Conservation (phyloP, 2,797 vertebrate genomes). For the Menidia menidia region DNA sequence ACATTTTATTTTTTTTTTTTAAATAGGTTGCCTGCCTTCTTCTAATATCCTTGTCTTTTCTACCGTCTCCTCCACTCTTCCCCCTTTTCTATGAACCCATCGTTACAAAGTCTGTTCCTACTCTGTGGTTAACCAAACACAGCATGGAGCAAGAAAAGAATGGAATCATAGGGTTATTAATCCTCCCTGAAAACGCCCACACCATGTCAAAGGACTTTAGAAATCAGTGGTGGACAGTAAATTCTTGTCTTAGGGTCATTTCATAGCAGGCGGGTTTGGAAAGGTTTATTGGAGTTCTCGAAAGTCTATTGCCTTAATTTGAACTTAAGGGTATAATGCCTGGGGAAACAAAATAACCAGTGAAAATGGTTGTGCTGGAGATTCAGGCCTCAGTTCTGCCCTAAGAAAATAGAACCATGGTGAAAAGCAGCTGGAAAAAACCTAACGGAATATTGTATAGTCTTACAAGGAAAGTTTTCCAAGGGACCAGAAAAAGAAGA, state of each 20-base stretch:
- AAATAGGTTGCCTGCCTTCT: constrained; percentile 17
- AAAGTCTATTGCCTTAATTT: constrained; percentile 61
- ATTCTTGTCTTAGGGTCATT: constrained; percentile 36
- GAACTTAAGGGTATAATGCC: constrained; percentile 24
- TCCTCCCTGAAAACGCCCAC: constrained; percentile 62
- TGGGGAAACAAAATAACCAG: constrained; percentile 52
- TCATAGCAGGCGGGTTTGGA: constrained; percentile 48
- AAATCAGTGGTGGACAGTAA: constrained; percentile 50
- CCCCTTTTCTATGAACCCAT: neutral
- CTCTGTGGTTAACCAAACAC: constrained; percentile 66
- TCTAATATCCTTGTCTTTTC: constrained; percentile 27
- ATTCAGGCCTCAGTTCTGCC: constrained; percentile 27
- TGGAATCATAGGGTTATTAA: constrained; percentile 79
- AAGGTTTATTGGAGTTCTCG: constrained; percentile 53
- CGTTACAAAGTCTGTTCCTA: constrained; percentile 29
- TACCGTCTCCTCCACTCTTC: constrained; percentile 18
- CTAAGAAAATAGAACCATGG: constrained; percentile 22
- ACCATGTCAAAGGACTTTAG: constrained; percentile 60
- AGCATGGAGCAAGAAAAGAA: constrained; percentile 66
- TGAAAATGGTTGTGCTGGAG: constrained; percentile 25
- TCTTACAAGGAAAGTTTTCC: constrained; percentile 34
- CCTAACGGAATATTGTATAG: constrained; percentile 49
- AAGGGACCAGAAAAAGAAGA: constrained; percentile 33
- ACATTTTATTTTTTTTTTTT: too few species aligned
- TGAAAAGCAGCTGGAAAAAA: constrained; percentile 40